Evolutionary conservation across 1,140 invertebrate genomes (phyloP).

Genomic region (Pachyrhynchus sulphureomaculatus): DNA sequence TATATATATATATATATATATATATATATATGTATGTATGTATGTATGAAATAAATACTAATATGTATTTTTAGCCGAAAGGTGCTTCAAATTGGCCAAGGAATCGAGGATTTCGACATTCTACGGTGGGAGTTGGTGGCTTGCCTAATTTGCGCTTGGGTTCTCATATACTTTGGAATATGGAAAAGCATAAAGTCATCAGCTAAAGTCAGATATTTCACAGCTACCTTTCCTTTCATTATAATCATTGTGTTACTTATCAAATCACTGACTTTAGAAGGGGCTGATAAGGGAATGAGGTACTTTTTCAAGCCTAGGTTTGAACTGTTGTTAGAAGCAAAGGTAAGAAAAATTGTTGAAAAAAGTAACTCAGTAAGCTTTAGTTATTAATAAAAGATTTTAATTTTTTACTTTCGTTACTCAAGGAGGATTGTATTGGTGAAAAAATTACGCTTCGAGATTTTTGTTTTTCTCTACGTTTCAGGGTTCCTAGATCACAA

Average conservation of each 20-base stretch:
- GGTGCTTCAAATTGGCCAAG: slow-evolving; percentile 77
- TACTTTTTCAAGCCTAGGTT: slow-evolving; percentile 89
- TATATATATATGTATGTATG: too few relatives aligned
- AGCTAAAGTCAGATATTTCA: slow-evolving; percentile 83
- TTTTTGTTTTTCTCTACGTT: too few relatives aligned
- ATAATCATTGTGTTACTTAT: slow-evolving; percentile 79
- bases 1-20: too few relatives aligned
- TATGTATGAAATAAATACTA: too few relatives aligned
- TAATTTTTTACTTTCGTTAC: too few relatives aligned
- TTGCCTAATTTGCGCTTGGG: slow-evolving; percentile 83
- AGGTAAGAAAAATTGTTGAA: slow-evolving; percentile 54
- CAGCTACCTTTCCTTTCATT: slow-evolving; percentile 81
- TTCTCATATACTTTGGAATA: slow-evolving; percentile 88
- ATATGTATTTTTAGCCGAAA: slow-evolving; percentile 73
- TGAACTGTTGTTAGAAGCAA: slow-evolving; percentile 77
- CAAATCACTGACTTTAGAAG: slow-evolving; percentile 77
- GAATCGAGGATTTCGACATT: slow-evolving; percentile 78
- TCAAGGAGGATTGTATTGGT: too few relatives aligned
- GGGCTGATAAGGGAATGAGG: slow-evolving; percentile 73
- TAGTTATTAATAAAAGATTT: too few relatives aligned
- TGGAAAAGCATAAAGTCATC: slow-evolving; percentile 90
- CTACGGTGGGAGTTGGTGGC: slow-evolving; percentile 85
- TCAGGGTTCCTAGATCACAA: too few relatives aligned
- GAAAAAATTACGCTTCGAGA: too few relatives aligned
- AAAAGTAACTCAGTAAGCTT: too few relatives aligned